Base-by-base conservation (phyloP, 2,888 invertebrate genomes). In the Acrocera orbiculus region DNA sequence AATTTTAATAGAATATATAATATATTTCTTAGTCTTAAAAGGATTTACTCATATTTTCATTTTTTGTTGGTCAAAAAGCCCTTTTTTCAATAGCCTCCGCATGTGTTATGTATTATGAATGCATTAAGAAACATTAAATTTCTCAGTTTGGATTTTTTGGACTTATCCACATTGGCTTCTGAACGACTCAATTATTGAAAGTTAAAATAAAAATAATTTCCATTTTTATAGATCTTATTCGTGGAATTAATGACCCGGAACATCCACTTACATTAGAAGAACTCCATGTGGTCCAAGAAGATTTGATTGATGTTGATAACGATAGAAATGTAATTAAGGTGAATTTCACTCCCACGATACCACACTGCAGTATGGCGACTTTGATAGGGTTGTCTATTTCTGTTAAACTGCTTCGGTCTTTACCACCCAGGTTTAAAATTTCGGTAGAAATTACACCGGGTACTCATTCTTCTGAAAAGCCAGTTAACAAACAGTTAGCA, bases 291-390 rank as follows among this genome's bases (percentile, higher is more conserved):
- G 76, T 98, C 0, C 85, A 92, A 50, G 77, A 85, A 54, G 71
- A 69, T 46, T 70, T 82, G 34, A 77, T 92, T 13, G 56, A 64
- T 58, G 79, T 93, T 1, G 69, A 81, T 52, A 77, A 89, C 59
- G 63, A 67, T 29, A 63, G 67, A 0, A 85, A 78, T 50, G 63
- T 59, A 7, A 73, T 93, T 0, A 62, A 69, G 44, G 71, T 98
- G 0, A 65, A 72, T 39, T 98, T 92, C 58, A 96, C 95, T 0
- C 98, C 98, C 1, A 98, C 98, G 0, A 96, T 98, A 47, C 96
- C 96, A 0, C 95, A 98, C 51, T 98, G 98, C 51, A 92, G 92
- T 47, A 92, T 96, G 93, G 96, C 96, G 3, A 93, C 96, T 1
- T 61, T 98, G 23, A 58, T 73, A 41, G 86, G 95, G 3, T 64